Conservation (phyloP, 2,888 invertebrate genomes). For the Megastigmus dorsalis region DNA sequence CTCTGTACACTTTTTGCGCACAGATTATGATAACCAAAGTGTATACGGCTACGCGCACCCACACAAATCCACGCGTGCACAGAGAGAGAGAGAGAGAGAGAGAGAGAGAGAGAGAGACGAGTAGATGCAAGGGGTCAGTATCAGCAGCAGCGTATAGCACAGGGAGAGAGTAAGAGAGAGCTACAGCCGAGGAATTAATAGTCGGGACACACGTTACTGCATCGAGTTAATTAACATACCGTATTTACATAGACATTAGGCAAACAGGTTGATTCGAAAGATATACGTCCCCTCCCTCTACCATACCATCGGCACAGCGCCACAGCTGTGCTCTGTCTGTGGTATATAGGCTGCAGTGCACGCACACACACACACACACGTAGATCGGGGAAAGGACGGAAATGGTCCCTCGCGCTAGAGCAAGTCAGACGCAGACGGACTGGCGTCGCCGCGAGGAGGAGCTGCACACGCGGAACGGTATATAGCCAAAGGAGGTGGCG, state of each 20-base stretch:
- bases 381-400: slow-evolving; percentile 51
- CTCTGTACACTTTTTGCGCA: no score
- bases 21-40: no score
- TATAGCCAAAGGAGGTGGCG: no score
- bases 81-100: no score
- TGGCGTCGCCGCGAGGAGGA: no score
- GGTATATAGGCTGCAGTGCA: no score
- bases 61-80: neutral
- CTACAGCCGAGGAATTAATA: slow-evolving; percentile 45
- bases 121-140: no score
- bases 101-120: no score
- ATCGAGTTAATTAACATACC: slow-evolving; percentile 71
- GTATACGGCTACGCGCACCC: no score
- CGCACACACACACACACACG: neutral
- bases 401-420: slow-evolving; percentile 52
- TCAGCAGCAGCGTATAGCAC: no score
- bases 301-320: neutral
- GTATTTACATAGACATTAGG: slow-evolving; percentile 73
- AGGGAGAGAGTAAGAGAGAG: no score
- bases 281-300: slow-evolving; percentile 60
- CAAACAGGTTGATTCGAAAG: slow-evolving; percentile 72
- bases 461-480: no score
- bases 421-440: slow-evolving; percentile 2
- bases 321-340: neutral
- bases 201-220: slow-evolving; percentile 65